Conservation (phyloP, 1,140 invertebrate genomes). For the Agrilus planipennis region DNA sequence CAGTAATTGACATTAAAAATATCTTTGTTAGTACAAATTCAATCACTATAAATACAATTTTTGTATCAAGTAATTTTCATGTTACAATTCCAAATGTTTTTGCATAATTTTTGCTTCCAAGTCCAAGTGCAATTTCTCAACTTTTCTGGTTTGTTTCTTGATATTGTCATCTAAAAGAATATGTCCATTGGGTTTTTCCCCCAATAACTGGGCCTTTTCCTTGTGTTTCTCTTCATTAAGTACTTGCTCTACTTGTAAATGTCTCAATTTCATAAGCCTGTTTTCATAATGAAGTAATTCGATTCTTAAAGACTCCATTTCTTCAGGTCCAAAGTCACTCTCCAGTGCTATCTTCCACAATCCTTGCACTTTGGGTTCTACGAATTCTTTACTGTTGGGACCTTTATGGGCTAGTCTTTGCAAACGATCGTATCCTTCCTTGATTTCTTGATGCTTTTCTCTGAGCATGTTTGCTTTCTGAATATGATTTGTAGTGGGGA, state of each 20-base stretch:
- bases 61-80: too few relatives aligned
- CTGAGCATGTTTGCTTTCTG: conserved; percentile 58
- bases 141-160: conserved; percentile 69
- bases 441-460: conserved; percentile 63
- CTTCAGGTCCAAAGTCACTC: conserved; percentile 66
- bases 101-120: conserved; percentile 66
- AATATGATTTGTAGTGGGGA: conserved; percentile 49
- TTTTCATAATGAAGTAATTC: conserved; percentile 83
- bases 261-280: conserved; percentile 68
- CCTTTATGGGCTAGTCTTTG: conserved; percentile 59
- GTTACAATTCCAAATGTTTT: conserved; percentile 61
- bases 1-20: too few relatives aligned
- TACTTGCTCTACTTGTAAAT: conserved; percentile 65
- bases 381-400: conserved; percentile 70
- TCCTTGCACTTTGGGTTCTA: conserved; percentile 78
- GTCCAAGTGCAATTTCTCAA: conserved; percentile 76
- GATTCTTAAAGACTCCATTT: conserved; percentile 74
- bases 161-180: conserved; percentile 57
- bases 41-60: conserved; percentile 6
- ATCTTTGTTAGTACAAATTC: too few relatives aligned
- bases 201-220: conserved; percentile 44
- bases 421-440: conserved; percentile 68
- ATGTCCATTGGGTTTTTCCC: conserved; percentile 47
- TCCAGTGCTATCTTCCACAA: conserved; percentile 73
- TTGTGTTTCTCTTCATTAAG: conserved; percentile 50